Conservation (phyloP, 1,140 invertebrate species). For the Sycophila sp. region DNA sequence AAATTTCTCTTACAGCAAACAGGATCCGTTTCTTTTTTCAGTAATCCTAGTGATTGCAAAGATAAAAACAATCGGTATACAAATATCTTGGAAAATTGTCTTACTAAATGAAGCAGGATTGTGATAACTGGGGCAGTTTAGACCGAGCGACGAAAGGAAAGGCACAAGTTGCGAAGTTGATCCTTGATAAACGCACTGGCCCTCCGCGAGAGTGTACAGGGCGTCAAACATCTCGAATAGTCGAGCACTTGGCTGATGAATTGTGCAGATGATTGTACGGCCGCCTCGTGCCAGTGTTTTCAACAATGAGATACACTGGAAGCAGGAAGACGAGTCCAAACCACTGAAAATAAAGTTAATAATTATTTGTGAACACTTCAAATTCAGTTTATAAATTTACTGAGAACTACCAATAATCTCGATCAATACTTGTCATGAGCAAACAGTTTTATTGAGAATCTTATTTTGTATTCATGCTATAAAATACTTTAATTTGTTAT, state of each 20-base stretch:
- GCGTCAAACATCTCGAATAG: slow-evolving; percentile 98
- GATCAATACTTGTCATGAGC: too few species aligned
- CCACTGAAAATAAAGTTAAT: slow-evolving; percentile 71
- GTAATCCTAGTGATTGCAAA: too few species aligned
- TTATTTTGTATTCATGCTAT: neutral
- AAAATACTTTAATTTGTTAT: too few species aligned
- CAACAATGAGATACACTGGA: slow-evolving; percentile 89
- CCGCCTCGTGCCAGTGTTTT: slow-evolving; percentile 91
- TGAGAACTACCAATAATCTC: too few species aligned
- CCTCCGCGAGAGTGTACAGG: slow-evolving; percentile 92
- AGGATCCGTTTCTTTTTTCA: too few species aligned
- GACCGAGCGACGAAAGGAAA: slow-evolving; percentile 81
- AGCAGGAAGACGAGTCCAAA: slow-evolving; percentile 92
- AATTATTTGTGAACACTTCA: too few species aligned
- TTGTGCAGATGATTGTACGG: slow-evolving; percentile 95
- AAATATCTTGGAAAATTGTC: too few species aligned
- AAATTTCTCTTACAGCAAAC: too few species aligned
- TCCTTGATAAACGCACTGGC: slow-evolving; percentile 94
- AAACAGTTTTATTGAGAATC: neutral
- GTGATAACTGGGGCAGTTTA: slow-evolving; percentile 94
- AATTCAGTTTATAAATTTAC: too few species aligned
- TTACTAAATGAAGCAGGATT: slow-evolving; percentile 95
- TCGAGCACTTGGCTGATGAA: slow-evolving; percentile 96
- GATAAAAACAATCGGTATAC: too few species aligned
- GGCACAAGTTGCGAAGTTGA: slow-evolving; percentile 86